Evolutionary conservation across 2,888 invertebrate species (phyloP).

Genomic region (Alentia gelatinosa): DNA sequence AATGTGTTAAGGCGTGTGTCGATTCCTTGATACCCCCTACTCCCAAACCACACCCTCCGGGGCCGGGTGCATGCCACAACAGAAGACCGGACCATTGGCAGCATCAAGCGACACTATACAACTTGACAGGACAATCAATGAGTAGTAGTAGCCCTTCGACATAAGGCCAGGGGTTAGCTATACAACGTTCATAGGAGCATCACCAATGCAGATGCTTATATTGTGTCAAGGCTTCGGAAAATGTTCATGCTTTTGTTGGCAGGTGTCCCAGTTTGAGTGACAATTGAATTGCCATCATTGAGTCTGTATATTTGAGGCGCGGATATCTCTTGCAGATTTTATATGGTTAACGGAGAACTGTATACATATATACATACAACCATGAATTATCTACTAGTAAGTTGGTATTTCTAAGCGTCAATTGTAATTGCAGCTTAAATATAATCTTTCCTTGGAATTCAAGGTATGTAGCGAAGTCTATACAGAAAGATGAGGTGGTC

Average conservation of each 20-base stretch:
- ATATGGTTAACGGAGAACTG: too few species aligned
- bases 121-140: constrained; percentile 30
- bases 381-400: not conserved
- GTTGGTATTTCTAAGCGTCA: not conserved
- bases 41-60: not conserved
- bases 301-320: not conserved
- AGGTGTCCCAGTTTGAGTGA: not conserved
- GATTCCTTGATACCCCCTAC: not conserved
- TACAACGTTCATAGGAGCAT: not conserved
- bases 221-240: not conserved
- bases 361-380: not conserved
- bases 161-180: not conserved
- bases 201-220: not conserved
- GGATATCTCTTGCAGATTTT: not conserved
- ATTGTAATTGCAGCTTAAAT: not conserved
- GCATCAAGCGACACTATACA: not conserved
- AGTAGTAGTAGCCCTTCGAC: not conserved
- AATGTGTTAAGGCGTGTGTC: constrained; percentile 31
- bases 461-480: too few species aligned
- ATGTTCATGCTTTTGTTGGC: not conserved
- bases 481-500: not conserved
- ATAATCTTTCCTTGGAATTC: not conserved
- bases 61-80: not conserved
- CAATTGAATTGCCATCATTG: not conserved
- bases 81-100: not conserved